These are phyloP conservation scores for Piscicola geometra DNA, from an alignment of 2,888 invertebrate genomes.

Conservation along the genomic window DNA sequence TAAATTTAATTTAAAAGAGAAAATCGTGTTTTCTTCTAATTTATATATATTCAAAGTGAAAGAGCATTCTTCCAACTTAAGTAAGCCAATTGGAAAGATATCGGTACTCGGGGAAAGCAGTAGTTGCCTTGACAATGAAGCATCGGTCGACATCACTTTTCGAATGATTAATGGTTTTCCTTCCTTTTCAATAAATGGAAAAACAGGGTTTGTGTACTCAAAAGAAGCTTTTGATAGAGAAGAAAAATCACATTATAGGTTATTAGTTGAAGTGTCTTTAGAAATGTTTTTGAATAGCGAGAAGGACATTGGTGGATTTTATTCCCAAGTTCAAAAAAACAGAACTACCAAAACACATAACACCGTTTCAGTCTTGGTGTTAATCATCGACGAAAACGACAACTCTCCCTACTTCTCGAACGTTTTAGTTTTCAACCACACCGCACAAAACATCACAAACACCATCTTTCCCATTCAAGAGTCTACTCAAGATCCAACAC, in stretches of 20 bases:
- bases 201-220: neutral
- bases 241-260: neutral
- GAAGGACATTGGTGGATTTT: no score
- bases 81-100: conserved; percentile 14
- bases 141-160: conserved; percentile 15
- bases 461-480: neutral
- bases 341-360: neutral
- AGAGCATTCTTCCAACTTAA: neutral
- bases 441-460: neutral
- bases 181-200: neutral
- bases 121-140: neutral
- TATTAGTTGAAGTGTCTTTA: neutral
- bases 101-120: neutral
- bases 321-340: no score
- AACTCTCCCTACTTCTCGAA: neutral
- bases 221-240: conserved; percentile 5
- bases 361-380: neutral
- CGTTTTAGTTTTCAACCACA: neutral
- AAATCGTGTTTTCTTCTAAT: neutral
- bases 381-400: neutral
- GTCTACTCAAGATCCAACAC: neutral
- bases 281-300: neutral
- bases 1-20: neutral
- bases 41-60: conserved; percentile 4
- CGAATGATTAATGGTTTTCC: conserved; percentile 4